A percentile compares a stretch with the other conserved stretches of the same genome.
These are phyloP conservation scores for Pithys albifrons DNA, from an alignment of 2,113 vertebrate species.

Conservation along the genomic window DNA sequence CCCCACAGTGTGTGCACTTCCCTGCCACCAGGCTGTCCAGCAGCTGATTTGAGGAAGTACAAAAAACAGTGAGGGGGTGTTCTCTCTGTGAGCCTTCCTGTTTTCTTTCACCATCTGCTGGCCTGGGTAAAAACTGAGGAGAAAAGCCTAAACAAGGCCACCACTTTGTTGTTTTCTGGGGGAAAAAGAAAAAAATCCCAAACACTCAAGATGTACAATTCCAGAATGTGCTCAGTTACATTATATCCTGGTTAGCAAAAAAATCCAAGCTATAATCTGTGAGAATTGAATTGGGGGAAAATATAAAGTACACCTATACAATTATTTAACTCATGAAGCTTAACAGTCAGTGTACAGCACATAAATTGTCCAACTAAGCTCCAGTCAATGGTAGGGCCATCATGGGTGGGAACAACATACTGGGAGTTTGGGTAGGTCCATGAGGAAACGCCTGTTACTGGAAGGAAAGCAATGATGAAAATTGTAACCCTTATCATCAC, in stretches of 20 bases:
- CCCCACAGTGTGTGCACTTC: accelerated
- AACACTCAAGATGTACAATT: not conserved
- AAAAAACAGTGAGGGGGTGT: too few species aligned
- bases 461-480: not conserved
- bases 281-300: not conserved
- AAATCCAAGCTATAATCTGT: not conserved
- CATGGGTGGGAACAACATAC: accelerated
- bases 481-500: too few species aligned
- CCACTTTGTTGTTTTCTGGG: not conserved
- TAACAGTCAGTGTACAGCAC: not conserved
- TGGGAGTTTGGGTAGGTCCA: not conserved
- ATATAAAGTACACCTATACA: not conserved
- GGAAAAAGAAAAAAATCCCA: too few species aligned
- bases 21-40: not conserved
- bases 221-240: not conserved
- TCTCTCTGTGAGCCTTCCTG: not conserved
- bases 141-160: not conserved
- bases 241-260: not conserved
- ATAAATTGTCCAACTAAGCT: accelerated
- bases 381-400: accelerated
- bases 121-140: too few species aligned
- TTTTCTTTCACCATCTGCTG: not conserved
- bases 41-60: not conserved
- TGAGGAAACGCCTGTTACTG: accelerated
- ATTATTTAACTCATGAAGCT: too few species aligned